Percentiles rank a stretch among this genome's conserved stretches.
Evolutionary conservation across 2,888 invertebrate species (phyloP).

Genomic region (Dione vanillae): DNA sequence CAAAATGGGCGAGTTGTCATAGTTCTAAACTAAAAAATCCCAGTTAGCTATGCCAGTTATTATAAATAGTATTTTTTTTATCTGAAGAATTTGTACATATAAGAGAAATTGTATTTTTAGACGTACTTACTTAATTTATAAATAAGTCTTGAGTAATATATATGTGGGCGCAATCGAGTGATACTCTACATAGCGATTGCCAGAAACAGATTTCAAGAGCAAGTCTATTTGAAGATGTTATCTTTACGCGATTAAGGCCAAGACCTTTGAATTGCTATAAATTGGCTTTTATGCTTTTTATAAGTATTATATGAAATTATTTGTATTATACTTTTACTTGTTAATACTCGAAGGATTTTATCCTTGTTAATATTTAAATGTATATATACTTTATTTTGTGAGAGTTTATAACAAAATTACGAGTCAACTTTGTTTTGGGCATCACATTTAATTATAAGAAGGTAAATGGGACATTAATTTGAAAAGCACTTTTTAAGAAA

Average conservation of each 20-base stretch:
- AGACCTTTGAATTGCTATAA: constrained; percentile 9
- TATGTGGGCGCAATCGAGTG: constrained; percentile 15
- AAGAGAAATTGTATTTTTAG: neutral
- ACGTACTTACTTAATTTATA: constrained; percentile 2
- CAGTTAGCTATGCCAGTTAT: too few relatives aligned
- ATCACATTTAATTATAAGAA: neutral
- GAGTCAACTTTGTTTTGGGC: neutral
- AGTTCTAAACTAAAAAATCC: too few relatives aligned
- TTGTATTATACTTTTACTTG: neutral
- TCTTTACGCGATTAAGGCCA: constrained; percentile 27
- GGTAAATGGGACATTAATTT: constrained; percentile 26
- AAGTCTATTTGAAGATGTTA: constrained; percentile 30
- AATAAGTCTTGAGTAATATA: constrained; percentile 22
- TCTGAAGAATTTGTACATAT: too few relatives aligned
- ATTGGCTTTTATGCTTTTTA: constrained; percentile 17
- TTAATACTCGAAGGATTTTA: neutral
- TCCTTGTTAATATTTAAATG: neutral
- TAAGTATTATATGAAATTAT: constrained; percentile 5
- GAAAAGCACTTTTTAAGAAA: constrained; percentile 22
- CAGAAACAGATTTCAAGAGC: constrained; percentile 35
- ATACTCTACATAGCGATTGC: constrained; percentile 28
- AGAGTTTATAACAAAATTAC: neutral
- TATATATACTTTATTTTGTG: too few relatives aligned
- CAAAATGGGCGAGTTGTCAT: too few relatives aligned
- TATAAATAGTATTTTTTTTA: too few relatives aligned